phyloP scores from a whole-genome alignment of 2,113 vertebrate species.

The Ictalurus furcatus region DNA sequence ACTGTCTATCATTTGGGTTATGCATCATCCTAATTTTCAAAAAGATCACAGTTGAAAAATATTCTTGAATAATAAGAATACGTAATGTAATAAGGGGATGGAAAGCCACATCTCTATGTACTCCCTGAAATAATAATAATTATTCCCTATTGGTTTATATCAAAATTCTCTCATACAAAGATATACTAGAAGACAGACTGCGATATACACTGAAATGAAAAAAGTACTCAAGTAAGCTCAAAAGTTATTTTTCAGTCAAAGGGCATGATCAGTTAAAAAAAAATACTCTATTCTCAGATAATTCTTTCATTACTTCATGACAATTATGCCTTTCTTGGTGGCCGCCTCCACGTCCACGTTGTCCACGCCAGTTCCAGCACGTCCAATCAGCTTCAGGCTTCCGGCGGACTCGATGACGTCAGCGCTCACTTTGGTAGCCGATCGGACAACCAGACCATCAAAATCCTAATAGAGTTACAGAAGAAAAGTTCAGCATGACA shows the following conservation, averaged over 20 bases:
- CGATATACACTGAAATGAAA: neutral
- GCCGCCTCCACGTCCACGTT: constrained; percentile 95
- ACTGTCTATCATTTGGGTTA: neutral
- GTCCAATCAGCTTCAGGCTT: constrained; percentile 88
- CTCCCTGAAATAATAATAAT: neutral
- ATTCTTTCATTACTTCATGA: constrained; percentile 88
- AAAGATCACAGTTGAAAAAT: neutral
- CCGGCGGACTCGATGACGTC: constrained; percentile 82
- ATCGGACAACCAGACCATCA: constrained; percentile 91
- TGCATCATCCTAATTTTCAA: neutral
- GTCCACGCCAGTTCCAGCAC: constrained; percentile 94
- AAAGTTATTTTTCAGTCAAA: neutral
- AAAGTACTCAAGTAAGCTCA: neutral
- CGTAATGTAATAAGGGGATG: neutral
- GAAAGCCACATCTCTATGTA: neutral
- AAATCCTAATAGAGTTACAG: constrained; percentile 75
- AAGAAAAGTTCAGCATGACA: neutral
- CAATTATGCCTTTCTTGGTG: constrained; percentile 88
- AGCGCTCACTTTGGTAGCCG: constrained; percentile 92
- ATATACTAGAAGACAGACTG: neutral
- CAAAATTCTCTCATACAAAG: neutral
- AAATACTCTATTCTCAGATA: neutral
- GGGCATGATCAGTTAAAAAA: neutral
- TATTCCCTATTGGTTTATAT: neutral
- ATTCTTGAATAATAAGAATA: neutral